Evolutionary conservation across 2,888 invertebrate genomes (phyloP), one percentile per base, ranked within the genome.

Genomic region (Melanophora roralis): DNA sequence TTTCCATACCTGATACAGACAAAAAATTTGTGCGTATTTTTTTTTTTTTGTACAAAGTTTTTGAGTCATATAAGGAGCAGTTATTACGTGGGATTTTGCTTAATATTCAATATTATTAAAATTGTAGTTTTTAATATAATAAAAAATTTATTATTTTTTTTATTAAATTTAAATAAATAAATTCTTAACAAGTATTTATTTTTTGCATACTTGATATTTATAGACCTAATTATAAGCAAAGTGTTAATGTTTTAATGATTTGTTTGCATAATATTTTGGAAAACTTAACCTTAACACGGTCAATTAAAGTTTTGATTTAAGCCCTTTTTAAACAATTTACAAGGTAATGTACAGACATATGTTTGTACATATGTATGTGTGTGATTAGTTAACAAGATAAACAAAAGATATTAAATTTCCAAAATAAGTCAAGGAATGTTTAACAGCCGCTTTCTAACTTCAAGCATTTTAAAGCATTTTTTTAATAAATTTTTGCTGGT

Each of bases 191-290:
- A n/a, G 27, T 12, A 40, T 38, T 23, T 38, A 8, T 38, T 27
- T 7, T 12, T 11, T 4, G 11, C 27, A 23, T 49, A 51, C 36
- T 27, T 38, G 23, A 27, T 51, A 40, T n/a, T n/a, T n/a, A n/a
- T n/a, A n/a, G n/a, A n/a, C 32, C 43, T 36, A 57, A 14, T 57
- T 45, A 68, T 21, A 32, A 67, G 51, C 51, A 53, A 65, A 38
- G 40, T 65, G 53, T 53, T 4, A 45, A 12, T 6, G 6, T 1
- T 47, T 62, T 51, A 51, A 34, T 43, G n/a, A 34, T 60, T 60
- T 32, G 34, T 16, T 60, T 40, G 71, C 71, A 71, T 62, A 72
- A 43, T 53, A 8, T 62, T 72, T 53, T 62, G 51, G 53, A 53
- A 60, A 71, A 43, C 32, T 34, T 9, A 40, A 21, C 60, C 6